A percentile compares a stretch with the other conserved stretches of the same genome.
These are phyloP conservation scores for Dendrolimus punctatus DNA, from an alignment of 1,140 invertebrate genomes.

Conservation along the genomic window DNA sequence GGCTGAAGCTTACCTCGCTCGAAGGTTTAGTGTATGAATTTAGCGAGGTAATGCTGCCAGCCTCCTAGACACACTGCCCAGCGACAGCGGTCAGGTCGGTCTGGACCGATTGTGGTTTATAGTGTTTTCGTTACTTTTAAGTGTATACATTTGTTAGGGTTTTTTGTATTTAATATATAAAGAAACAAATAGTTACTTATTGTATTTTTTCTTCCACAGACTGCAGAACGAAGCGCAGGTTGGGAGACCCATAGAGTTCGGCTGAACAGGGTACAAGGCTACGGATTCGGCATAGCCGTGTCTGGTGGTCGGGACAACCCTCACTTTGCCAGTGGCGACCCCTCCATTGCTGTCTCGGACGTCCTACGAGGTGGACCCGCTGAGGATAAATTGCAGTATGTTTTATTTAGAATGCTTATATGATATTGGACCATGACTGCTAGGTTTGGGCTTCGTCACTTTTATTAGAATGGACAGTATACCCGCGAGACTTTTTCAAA, in stretches of 20 bases:
- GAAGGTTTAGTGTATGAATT: too few relatives aligned
- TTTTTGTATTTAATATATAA: not conserved
- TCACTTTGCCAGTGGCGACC: constrained; percentile 97
- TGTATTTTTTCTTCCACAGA: constrained; percentile 28
- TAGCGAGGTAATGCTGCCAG: too few relatives aligned
- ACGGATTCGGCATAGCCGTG: constrained; percentile 96
- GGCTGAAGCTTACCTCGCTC: too few relatives aligned
- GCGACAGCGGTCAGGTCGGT: too few relatives aligned
- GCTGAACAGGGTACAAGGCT: constrained; percentile 93
- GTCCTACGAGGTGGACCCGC: constrained; percentile 97
- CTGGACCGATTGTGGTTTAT: too few relatives aligned
- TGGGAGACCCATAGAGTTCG: constrained; percentile 96
- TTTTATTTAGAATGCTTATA: not conserved
- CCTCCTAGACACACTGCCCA: too few relatives aligned
- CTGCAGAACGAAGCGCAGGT: constrained; percentile 66
- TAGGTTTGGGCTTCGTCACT: too few relatives aligned
- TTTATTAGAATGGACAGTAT: too few relatives aligned
- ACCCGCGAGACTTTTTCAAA: too few relatives aligned
- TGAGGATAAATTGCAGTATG: constrained; percentile 87
- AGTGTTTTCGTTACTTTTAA: too few relatives aligned
- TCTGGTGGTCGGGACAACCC: constrained; percentile 98
- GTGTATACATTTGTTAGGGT: too few relatives aligned
- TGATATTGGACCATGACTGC: too few relatives aligned
- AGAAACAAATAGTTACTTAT: not conserved
- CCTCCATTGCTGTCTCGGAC: constrained; percentile 97